Base-by-base conservation (phyloP, 2,113 vertebrate species). In the Promerops cafer region DNA sequence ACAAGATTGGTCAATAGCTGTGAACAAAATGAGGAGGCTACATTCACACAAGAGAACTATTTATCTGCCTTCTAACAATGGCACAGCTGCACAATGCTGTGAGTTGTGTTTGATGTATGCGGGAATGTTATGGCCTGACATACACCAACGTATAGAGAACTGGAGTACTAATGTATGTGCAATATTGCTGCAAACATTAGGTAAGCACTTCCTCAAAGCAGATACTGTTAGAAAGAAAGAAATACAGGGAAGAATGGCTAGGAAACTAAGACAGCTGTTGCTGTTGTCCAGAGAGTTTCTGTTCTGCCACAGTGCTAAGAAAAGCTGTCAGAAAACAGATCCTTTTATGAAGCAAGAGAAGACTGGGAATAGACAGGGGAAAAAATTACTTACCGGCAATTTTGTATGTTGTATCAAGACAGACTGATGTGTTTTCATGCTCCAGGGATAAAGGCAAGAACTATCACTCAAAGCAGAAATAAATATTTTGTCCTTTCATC, bases 281-380 rank as follows among this genome's bases (percentile, higher is more conserved):
- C 60, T 78, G 60, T 14, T 91, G 83, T 94, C 76, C 90, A 71
- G 71, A 88, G 87, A 91, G 37, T 68, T 89, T 76, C 69, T 95
- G 89, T 85, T 68, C 45, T 87, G 64, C 60, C 78, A 89, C 57
- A 68, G 39, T 17, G 31, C 66, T 79, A 79, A 79, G 78, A 92
- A 93, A 96, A 93, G 45, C 77, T 87, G 93, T 70, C 88, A 92
- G 69, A 92, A 90, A 49, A 78, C 31, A 89, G 47, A 86, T 70
- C 54, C 11, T 87, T 94, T 94, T 81, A 93, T 64, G 47, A 93
- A 90, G 83, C 60, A 71, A 90, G 54, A 88, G 60, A 90, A 89
- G 33, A 57, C 20, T 86, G 76, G 75, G 60, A 93, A 92, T 47
- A 94, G 78, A 79, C 6, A 1, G 7, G n/a, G 45, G 2, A 40